Base-by-base conservation (phyloP, 2,113 vertebrate genomes). In the Ctenodactylus gundi region DNA sequence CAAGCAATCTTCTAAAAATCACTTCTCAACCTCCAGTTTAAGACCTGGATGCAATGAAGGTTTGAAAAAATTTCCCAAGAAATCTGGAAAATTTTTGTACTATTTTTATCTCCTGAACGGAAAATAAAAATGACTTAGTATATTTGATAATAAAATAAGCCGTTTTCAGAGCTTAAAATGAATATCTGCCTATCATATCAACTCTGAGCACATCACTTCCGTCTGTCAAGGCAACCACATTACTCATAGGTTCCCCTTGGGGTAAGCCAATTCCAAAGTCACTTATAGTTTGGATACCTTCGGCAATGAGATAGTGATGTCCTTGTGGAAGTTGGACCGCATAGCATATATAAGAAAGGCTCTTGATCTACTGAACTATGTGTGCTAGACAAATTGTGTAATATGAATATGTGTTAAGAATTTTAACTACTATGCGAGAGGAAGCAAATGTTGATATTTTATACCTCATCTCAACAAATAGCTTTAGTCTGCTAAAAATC, bases 201-300 rank as follows among this genome's bases (percentile, higher is more conserved):
- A 67, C 36, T 93, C 58, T 78, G 82, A 90, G 34, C 18, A 34
- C 51, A 85, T 88, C 41, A 53, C 31, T 88, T 44, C 13, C 68
- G 51, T 23, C 62, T 88, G 34, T 83, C 46, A 77, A 31, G 29
- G 44, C 39, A 76, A 51, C 20, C 44, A 93, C 51, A 58, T 5
- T 87, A n/a, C 51, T 90, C 13, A 27, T 85, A 68, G 11, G 5
- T 86, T 94, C 46, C 17, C 68, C 58, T 34, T 62, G 65, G 73
- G 41, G 58, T 57, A 81, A 94, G 23, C 68, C 95, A 82, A 90
- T 93, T 90, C 72, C 77, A 94, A 51, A 92, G 90, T 77, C 73
- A 91, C 51, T 82, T 64, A 51, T 46, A 85, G 77, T 93, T 85
- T 85, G 46, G 51, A 57, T 75, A 90, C 49, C 83, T 91, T 85